Evolutionary conservation across 2,888 invertebrate genomes (phyloP), one percentile per base, ranked within the genome.

Genomic region (Branchellion lobata): DNA sequence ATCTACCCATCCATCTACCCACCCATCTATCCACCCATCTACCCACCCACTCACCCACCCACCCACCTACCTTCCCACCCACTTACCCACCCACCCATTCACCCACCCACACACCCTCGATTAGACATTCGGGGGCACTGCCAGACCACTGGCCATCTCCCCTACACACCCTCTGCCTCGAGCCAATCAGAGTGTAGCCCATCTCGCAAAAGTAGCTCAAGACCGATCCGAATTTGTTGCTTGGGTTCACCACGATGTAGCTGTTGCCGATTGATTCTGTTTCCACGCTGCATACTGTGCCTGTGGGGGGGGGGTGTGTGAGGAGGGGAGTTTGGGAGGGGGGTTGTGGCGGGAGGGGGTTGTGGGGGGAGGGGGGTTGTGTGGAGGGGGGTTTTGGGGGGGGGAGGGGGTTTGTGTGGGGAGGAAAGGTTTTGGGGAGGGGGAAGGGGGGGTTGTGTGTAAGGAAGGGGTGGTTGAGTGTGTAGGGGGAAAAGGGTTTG

Each of bases 111-210:
- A 8, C 51, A 81, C 81, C 81, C 75, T 81, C 78, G 18, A 65
- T 78, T 33, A 83, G 83, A 83, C 89, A 89, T 36, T 84, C 83
- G 0, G 89, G 89, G 53, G 85, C 85, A 2, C 85, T 82, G 1
- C 87, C 87, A 78, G 87, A 87, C 89, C 89, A 89, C 51, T 85
- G 85, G 53, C 86, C 85, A 81, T 89, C 88, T 0, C 86, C 88
- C 80, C 88, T 88, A 82, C 89, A 89, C 53, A 87, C 84, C 36
- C 88, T 82, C 18, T 85, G 85, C 0, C 85, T 84, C 0, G 85
- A 84, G 1, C 89, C 89, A n/a, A 85, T 84, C 29, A 89, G 83
- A 3, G 85, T 84, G 83, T 85, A 89, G 1, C 88, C 88, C 27
- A 85, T 84, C 53, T 87, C 84, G 83, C 89, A 89, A 0, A 84